Evolutionary conservation across 2,888 invertebrate genomes (phyloP).

Genomic region (Meghimatium bilineatum): DNA sequence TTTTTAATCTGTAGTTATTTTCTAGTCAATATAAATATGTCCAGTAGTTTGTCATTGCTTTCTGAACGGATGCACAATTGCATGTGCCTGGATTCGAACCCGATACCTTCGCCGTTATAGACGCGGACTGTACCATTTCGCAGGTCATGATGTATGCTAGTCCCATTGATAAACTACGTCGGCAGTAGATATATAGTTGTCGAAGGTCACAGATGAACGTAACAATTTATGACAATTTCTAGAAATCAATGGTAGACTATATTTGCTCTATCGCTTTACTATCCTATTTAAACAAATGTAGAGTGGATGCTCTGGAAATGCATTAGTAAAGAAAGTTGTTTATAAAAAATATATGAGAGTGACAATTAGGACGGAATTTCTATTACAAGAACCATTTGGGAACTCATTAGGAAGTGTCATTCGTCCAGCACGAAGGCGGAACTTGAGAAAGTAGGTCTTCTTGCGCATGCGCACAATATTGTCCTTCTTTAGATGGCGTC

Average conservation of each 20-base stretch:
- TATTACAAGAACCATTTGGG: background rate
- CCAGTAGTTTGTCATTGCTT: too few species aligned
- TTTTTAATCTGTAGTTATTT: too few species aligned
- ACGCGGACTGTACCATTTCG: background rate
- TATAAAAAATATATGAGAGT: background rate
- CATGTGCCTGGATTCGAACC: too few species aligned
- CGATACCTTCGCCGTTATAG: background rate
- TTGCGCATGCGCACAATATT: slow-evolving; percentile 45
- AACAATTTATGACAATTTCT: background rate
- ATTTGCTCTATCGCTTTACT: background rate
- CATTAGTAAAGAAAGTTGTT: background rate
- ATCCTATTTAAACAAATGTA: background rate
- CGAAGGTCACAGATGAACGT: background rate
- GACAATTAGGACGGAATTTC: background rate
- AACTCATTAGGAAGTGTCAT: background rate
- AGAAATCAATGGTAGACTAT: background rate
- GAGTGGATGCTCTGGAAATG: background rate
- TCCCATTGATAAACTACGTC: background rate
- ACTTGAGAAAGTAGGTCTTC: slow-evolving; percentile 18
- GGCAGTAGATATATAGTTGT: background rate
- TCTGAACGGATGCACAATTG: too few species aligned
- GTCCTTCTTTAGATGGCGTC: slow-evolving; percentile 48
- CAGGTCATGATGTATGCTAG: background rate
- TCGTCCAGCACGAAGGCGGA: slow-evolving; percentile 10
- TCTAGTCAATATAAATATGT: too few species aligned